These are phyloP conservation scores for Camptogramma bilineatum DNA, from an alignment of 2,888 invertebrate species.

Conservation along the genomic window DNA sequence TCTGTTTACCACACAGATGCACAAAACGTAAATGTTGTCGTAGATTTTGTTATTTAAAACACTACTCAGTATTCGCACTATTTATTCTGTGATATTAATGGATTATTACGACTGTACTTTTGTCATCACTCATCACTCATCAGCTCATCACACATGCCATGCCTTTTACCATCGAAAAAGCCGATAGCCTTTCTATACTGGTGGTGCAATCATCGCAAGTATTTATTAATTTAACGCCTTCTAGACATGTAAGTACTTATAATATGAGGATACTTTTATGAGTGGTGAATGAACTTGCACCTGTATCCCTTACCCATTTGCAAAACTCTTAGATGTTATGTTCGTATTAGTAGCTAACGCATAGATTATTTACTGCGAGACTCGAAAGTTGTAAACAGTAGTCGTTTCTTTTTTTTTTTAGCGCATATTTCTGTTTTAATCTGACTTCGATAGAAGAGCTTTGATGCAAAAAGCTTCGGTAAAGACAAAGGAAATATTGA, in stretches of 20 bases:
- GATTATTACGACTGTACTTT: too few species aligned
- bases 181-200: background rate
- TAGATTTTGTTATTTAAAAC: too few species aligned
- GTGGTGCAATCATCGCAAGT: background rate
- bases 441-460: too few species aligned
- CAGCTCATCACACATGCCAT: too few species aligned
- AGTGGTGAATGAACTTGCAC: slow-evolving; percentile 38
- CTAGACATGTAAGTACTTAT: slow-evolving; percentile 24
- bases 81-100: too few species aligned
- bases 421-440: background rate
- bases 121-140: too few species aligned
- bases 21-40: too few species aligned
- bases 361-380: slow-evolving; percentile 1
- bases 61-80: too few species aligned
- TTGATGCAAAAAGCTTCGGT: too few species aligned
- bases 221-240: background rate
- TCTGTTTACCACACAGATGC: too few species aligned
- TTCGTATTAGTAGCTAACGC: too few species aligned
- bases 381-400: background rate
- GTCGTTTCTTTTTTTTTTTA: background rate
- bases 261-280: slow-evolving; percentile 38
- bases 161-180: background rate
- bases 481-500: background rate
- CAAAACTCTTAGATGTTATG: slow-evolving; percentile 1
- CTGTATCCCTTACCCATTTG: slow-evolving; percentile 18